These are phyloP conservation scores for Phalacrocorax brasilianus DNA, from an alignment of 2,113 vertebrate species.

Conservation along the genomic window DNA sequence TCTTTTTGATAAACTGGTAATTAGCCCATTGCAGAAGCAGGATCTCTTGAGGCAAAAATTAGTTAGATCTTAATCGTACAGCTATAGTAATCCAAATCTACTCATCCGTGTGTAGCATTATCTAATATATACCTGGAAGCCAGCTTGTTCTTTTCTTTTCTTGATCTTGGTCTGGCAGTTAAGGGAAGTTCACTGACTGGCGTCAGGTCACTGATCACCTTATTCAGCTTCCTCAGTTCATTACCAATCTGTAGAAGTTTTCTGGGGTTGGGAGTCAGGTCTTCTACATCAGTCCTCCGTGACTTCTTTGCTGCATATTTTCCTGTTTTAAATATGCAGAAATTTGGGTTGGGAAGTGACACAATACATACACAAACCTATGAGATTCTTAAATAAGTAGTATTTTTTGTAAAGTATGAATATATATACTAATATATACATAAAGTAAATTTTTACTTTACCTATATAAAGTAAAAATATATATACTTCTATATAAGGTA, in stretches of 20 bases:
- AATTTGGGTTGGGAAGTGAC: background rate
- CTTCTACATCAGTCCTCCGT: slow-evolving; percentile 95
- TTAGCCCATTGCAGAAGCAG: background rate
- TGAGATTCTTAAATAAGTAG: background rate
- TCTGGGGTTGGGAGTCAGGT: slow-evolving; percentile 95
- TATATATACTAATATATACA: too few species aligned
- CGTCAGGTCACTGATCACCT: slow-evolving; percentile 97
- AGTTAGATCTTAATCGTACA: background rate
- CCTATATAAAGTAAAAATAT: too few species aligned
- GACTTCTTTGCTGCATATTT: slow-evolving; percentile 97
- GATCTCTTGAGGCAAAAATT: background rate
- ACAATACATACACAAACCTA: background rate
- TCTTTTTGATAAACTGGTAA: background rate
- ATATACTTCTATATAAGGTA: too few species aligned
- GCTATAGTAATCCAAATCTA: background rate
- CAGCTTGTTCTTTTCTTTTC: slow-evolving; percentile 98
- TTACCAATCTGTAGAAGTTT: slow-evolving; percentile 96
- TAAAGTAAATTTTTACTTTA: too few species aligned
- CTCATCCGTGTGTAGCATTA: background rate
- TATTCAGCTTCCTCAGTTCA: slow-evolving; percentile 94
- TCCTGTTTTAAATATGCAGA: slow-evolving; percentile 72
- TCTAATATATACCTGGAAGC: slow-evolving; percentile 86
- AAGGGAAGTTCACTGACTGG: slow-evolving; percentile 96
- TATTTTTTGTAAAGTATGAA: too few species aligned
- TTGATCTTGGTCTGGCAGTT: slow-evolving; percentile 92